These are phyloP conservation scores for Andrena trimmerana DNA, from an alignment of 2,888 invertebrate genomes.

Conservation along the genomic window DNA sequence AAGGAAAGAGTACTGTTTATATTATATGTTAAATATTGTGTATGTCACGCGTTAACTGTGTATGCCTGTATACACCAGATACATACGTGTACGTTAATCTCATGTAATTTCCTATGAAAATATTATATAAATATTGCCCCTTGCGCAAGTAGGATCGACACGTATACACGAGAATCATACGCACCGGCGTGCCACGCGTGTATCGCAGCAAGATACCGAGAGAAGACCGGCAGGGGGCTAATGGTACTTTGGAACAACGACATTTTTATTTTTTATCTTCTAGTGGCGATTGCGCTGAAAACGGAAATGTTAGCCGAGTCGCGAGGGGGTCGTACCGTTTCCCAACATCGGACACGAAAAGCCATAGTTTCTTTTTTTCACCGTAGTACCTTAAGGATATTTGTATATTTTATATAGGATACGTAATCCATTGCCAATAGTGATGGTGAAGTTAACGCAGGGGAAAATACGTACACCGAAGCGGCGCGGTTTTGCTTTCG, in stretches of 20 bases:
- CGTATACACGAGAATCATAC: slow-evolving; percentile 3
- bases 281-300: slow-evolving; percentile 26
- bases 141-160: slow-evolving; percentile 55
- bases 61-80: slow-evolving; percentile 56
- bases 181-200: slow-evolving; percentile 20
- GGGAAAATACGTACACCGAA: slow-evolving; percentile 18
- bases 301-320: slow-evolving; percentile 9
- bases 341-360: slow-evolving; percentile 30
- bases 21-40: slow-evolving; percentile 63
- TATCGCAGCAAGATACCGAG: slow-evolving; percentile 21
- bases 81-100: slow-evolving; percentile 59
- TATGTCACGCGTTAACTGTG: slow-evolving; percentile 46
- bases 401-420: slow-evolving; percentile 56
- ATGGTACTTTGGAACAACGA: slow-evolving; percentile 62
- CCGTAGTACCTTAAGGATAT: slow-evolving; percentile 45
- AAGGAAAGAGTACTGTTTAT: slow-evolving; percentile 67
- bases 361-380: slow-evolving; percentile 47
- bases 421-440: slow-evolving; percentile 38
- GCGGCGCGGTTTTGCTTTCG: slow-evolving; percentile 18
- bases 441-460: slow-evolving; percentile 4
- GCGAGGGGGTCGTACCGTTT: slow-evolving; percentile 14
- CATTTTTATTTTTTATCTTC: slow-evolving; percentile 32
- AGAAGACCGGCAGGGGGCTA: slow-evolving; percentile 56
- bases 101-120: slow-evolving; percentile 75
- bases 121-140: slow-evolving; percentile 75